Evolutionary conservation across 2,888 invertebrate species (phyloP).

Genomic region (Cantharis flavilabris): DNA sequence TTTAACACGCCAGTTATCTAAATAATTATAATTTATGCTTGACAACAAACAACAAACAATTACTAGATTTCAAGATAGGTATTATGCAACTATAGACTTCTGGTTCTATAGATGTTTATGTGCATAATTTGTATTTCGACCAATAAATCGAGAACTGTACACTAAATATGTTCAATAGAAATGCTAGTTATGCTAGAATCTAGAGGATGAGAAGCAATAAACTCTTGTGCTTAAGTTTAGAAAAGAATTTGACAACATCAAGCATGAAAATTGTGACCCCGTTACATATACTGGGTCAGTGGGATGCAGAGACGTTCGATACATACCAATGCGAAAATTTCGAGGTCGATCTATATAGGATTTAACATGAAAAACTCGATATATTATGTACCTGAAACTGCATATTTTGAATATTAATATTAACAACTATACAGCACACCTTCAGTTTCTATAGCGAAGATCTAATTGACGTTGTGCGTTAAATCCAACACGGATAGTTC

Average conservation of each 20-base stretch:
- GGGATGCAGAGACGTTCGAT: constrained; percentile 28
- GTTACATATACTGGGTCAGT: constrained; percentile 30
- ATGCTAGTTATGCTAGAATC: background rate
- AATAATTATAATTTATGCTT: no score
- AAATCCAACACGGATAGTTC: background rate
- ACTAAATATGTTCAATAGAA: background rate
- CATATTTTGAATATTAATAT: background rate
- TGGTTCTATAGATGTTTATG: no score
- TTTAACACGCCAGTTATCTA: background rate
- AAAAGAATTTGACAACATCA: background rate
- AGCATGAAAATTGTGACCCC: constrained; percentile 8
- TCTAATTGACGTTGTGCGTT: background rate
- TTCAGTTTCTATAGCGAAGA: background rate
- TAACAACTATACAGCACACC: background rate
- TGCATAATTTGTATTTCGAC: no score
- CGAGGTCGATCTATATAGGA: background rate
- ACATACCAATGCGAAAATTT: constrained; percentile 23
- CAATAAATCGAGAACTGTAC: background rate
- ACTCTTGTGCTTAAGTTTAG: background rate
- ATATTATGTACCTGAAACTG: background rate
- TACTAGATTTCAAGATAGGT: no score
- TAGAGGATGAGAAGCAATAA: background rate
- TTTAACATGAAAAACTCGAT: background rate
- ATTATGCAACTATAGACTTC: no score
- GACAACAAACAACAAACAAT: no score